These are phyloP conservation scores for Coregonus ussuriensis DNA, from an alignment of 2,797 vertebrate genomes.

Conservation along the genomic window DNA sequence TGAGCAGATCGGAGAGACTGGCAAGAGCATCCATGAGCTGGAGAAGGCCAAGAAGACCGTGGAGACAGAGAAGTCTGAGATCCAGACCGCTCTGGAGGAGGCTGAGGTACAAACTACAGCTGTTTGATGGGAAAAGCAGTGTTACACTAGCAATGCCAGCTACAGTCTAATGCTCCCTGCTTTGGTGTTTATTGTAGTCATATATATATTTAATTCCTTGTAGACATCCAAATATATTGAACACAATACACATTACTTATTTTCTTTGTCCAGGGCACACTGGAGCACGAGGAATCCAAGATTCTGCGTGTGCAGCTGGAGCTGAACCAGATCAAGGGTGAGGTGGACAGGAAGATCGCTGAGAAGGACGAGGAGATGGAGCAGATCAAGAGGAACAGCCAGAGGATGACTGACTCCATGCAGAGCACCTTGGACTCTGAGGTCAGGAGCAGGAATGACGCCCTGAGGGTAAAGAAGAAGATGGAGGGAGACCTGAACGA, in stretches of 20 bases:
- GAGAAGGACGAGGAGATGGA: conserved; percentile 82
- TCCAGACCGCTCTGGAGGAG: conserved; percentile 73
- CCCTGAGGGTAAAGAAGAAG: conserved; percentile 80
- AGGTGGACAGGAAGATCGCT: conserved; percentile 71
- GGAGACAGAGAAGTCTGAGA: conserved; percentile 73
- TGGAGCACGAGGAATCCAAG: conserved; percentile 80
- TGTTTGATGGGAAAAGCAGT: background rate
- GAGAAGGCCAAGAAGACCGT: conserved; percentile 76
- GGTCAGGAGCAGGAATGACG: conserved; percentile 77
- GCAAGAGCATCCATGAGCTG: conserved; percentile 72
- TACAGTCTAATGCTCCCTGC: background rate
- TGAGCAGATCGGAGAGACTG: conserved; percentile 74
- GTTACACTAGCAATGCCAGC: background rate
- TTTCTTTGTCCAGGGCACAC: conserved; percentile 61
- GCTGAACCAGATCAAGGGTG: conserved; percentile 76
- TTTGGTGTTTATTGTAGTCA: background rate
- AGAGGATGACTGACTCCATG: conserved; percentile 68
- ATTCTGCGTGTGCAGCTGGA: conserved; percentile 76
- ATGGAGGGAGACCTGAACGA: conserved; percentile 77
- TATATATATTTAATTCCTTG: too few relatives aligned
- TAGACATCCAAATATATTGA: background rate
- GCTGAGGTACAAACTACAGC: conserved; percentile 67
- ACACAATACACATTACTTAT: background rate
- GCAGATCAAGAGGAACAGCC: conserved; percentile 76
- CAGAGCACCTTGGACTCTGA: conserved; percentile 75